A percentile compares a stretch with the other conserved stretches of the same genome.
Evolutionary conservation across 2,888 invertebrate species (phyloP).

Genomic region (Cryptocephalus moraei): DNA sequence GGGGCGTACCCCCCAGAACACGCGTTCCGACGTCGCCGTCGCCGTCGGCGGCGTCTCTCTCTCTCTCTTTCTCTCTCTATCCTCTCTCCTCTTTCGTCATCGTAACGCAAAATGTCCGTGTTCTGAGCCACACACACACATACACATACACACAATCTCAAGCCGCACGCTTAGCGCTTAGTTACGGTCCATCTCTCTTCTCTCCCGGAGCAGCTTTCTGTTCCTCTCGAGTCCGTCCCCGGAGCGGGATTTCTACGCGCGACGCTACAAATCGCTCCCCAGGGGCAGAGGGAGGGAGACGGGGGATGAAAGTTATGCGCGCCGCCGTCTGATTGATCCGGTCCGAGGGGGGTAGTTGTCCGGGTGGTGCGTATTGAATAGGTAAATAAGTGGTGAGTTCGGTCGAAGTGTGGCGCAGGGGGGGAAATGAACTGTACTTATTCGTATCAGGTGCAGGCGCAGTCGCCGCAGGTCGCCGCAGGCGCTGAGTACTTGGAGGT

Average conservation of each 20-base stretch:
- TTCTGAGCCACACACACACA: conserved; percentile 8
- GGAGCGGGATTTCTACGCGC: no score
- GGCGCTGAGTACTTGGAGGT: conserved; percentile 37
- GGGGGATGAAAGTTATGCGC: no score
- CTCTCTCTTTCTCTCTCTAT: no score
- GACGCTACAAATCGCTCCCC: no score
- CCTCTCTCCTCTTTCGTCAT: conserved; percentile 5
- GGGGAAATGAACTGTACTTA: conserved; percentile 29
- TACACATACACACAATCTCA: conserved; percentile 2
- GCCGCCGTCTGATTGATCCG: no score
- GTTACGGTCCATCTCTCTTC: conserved; percentile 10
- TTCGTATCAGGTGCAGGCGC: conserved; percentile 34
- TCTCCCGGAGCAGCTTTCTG: background rate
- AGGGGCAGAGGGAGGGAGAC: no score
- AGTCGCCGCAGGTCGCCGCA: conserved; percentile 31
- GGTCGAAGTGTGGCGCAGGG: no score
- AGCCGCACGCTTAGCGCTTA: conserved; percentile 8
- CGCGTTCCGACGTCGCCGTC: conserved; percentile 8
- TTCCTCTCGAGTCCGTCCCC: no score
- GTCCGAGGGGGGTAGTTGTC: no score
- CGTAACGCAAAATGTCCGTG: conserved; percentile 19
- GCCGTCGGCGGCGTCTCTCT: background rate
- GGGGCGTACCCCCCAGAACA: conserved; percentile 22
- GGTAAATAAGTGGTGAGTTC: no score
- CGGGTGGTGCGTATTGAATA: no score